phyloP scores from a whole-genome alignment of 2,113 vertebrate species.

The Rhombomys opimus region DNA sequence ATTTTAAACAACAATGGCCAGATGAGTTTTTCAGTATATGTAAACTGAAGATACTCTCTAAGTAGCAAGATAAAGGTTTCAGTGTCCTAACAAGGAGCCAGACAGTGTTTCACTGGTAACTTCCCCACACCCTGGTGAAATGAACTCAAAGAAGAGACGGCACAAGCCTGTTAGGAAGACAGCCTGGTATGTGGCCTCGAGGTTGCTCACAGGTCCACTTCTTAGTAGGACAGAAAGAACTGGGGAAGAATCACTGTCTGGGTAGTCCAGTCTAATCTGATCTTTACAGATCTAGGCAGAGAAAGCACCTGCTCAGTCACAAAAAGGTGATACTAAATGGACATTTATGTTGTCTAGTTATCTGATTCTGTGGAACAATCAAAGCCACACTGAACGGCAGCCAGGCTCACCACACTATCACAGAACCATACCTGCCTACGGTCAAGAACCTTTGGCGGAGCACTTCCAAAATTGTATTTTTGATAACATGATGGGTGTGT shows the following conservation, averaged over 20 bases:
- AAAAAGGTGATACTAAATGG: not conserved
- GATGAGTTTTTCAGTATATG: conserved; percentile 14
- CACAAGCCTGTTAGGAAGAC: not conserved
- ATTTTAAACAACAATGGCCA: conserved; percentile 53
- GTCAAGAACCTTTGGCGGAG: not conserved
- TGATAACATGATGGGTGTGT: not conserved
- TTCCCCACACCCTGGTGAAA: not conserved
- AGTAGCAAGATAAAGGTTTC: not conserved
- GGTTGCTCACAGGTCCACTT: not conserved
- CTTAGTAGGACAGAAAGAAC: not conserved
- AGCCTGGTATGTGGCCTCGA: not conserved
- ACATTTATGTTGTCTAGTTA: conserved; percentile 25
- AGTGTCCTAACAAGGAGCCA: not conserved
- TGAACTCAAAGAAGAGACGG: not conserved
- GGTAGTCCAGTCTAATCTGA: not conserved
- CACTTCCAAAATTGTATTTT: not conserved
- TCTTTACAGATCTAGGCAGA: not conserved
- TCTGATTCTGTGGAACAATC: not conserved
- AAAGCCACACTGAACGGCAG: not conserved
- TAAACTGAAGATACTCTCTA: conserved; percentile 20
- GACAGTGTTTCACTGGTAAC: not conserved
- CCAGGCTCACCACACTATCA: not conserved
- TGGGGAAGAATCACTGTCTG: not conserved
- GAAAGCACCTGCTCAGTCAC: not conserved
- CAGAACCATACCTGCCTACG: not conserved